Evolutionary conservation across 2,797 vertebrate species (phyloP).

Genomic region (Tragopan temminckii): DNA sequence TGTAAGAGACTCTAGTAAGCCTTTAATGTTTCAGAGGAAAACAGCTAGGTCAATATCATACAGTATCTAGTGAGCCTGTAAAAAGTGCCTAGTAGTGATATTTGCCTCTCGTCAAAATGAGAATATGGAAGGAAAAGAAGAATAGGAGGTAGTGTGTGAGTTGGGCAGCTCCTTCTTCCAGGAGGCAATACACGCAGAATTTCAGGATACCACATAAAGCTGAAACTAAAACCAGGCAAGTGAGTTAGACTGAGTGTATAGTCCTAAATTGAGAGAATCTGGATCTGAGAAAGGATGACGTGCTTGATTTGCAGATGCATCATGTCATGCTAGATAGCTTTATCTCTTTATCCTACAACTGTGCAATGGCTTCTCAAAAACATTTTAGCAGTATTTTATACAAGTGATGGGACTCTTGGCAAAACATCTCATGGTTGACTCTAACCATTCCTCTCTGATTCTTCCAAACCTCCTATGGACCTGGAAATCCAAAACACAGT

Average conservation of each 20-base stretch:
- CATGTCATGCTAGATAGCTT: background rate
- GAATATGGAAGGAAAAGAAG: background rate
- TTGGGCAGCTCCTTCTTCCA: background rate
- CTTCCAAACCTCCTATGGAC: background rate
- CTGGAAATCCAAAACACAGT: background rate
- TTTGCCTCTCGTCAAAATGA: background rate
- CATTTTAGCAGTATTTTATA: background rate
- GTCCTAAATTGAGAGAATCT: background rate
- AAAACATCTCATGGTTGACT: background rate
- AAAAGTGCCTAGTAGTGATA: background rate
- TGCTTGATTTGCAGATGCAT: background rate
- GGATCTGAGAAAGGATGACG: background rate
- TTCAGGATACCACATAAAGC: background rate
- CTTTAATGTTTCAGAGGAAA: background rate
- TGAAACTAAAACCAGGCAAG: background rate
- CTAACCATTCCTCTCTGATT: background rate
- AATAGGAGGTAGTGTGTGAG: background rate
- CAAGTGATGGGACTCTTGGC: background rate
- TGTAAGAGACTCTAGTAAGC: background rate
- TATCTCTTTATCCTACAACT: background rate
- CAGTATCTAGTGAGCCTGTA: background rate
- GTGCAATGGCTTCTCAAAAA: background rate
- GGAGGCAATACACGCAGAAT: background rate
- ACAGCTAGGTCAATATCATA: background rate
- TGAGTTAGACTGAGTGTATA: background rate